Conservation (phyloP, 2,888 invertebrate species). For the Tenthredo mesomela region DNA sequence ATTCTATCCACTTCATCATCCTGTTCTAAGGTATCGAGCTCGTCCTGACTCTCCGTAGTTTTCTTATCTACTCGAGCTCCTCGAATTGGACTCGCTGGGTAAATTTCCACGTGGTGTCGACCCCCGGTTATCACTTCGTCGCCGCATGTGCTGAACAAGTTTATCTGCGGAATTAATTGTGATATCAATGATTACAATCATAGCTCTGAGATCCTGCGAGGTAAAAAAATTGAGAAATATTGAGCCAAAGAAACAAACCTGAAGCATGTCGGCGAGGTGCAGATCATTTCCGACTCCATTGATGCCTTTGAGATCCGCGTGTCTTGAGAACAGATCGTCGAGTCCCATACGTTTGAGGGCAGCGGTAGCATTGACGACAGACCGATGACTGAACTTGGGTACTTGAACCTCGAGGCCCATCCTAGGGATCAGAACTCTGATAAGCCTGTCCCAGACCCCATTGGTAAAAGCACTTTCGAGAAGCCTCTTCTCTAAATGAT, state of each 20-base stretch:
- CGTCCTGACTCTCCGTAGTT: conserved; percentile 46
- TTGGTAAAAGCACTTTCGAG: conserved; percentile 83
- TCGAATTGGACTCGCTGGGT: conserved; percentile 84
- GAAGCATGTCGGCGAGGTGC: conserved; percentile 90
- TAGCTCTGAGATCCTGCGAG: neutral
- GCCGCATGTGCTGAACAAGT: conserved; percentile 91
- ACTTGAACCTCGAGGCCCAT: conserved; percentile 90
- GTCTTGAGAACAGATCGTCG: conserved; percentile 87
- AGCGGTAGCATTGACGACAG: conserved; percentile 89
- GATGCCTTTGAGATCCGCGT: conserved; percentile 90
- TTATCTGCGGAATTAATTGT: conserved; percentile 78
- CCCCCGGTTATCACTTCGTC: conserved; percentile 85
- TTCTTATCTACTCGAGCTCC: conserved; percentile 66
- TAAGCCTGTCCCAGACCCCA: conserved; percentile 86
- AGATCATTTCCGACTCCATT: conserved; percentile 90
- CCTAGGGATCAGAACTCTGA: conserved; percentile 87
- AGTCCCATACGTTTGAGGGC: conserved; percentile 90
- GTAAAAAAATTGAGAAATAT: neutral
- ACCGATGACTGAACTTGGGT: conserved; percentile 91
- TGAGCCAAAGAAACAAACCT: conserved; percentile 75
- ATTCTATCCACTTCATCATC: conserved; percentile 55
- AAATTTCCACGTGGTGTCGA: conserved; percentile 90
- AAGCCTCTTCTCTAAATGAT: conserved; percentile 86
- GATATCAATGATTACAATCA: neutral
- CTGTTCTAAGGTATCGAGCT: conserved; percentile 65